phyloP scores from a whole-genome alignment of 1,140 invertebrate genomes.

The Campoletis sonorensis region DNA sequence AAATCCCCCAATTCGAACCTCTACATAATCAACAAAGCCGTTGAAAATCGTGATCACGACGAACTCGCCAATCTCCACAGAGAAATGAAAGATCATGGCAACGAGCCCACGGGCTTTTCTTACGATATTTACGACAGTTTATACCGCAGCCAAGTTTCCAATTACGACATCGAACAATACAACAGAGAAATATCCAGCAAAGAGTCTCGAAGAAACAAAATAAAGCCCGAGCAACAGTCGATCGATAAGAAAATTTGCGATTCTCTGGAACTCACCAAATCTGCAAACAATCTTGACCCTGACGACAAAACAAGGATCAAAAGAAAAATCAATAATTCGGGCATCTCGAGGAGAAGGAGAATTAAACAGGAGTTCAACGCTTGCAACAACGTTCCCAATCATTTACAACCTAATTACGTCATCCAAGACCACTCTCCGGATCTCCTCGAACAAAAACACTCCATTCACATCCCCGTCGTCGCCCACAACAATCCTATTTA shows the following conservation, averaged over 20 bases:
- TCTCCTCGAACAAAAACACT: slow-evolving; percentile 56
- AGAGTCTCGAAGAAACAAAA: slow-evolving; percentile 51
- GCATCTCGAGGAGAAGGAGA: slow-evolving; percentile 54
- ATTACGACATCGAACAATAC: slow-evolving; percentile 49
- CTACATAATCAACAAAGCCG: slow-evolving; percentile 74
- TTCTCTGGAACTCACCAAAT: slow-evolving; percentile 50
- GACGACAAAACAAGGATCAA: slow-evolving; percentile 51
- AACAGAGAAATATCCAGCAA: slow-evolving; percentile 52
- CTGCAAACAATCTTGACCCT: slow-evolving; percentile 52
- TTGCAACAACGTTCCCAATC: slow-evolving; percentile 50
- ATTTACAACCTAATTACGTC: slow-evolving; percentile 54
- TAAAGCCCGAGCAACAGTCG: slow-evolving; percentile 48
- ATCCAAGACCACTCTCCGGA: slow-evolving; percentile 61
- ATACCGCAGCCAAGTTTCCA: neutral
- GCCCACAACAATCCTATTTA: slow-evolving; percentile 56
- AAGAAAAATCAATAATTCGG: slow-evolving; percentile 50
- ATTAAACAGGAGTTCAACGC: slow-evolving; percentile 66
- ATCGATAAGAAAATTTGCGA: slow-evolving; percentile 43
- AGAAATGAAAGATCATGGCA: slow-evolving; percentile 5
- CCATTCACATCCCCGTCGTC: slow-evolving; percentile 60
- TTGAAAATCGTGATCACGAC: slow-evolving; percentile 65
- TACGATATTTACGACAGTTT: slow-evolving; percentile 34
- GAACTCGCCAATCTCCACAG: slow-evolving; percentile 54
- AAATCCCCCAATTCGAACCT: slow-evolving; percentile 75
- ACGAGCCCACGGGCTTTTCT: neutral